Evolutionary conservation across 2,113 vertebrate species (phyloP).

Genomic region (Uria lomvia): DNA sequence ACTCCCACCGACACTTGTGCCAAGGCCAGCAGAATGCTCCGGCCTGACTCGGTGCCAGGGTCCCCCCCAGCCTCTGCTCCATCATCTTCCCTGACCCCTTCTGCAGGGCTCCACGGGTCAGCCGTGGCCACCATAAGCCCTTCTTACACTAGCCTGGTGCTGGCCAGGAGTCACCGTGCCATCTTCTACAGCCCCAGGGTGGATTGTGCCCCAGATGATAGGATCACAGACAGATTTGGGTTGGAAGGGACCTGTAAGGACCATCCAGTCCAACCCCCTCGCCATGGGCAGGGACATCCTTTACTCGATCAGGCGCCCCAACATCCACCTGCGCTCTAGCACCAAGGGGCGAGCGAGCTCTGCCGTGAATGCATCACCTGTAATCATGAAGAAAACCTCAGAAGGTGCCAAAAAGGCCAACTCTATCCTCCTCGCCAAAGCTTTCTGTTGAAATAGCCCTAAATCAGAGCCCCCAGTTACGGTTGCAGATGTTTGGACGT

Average conservation of each 20-base stretch:
- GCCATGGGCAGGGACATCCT: too few relatives aligned
- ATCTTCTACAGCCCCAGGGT: not conserved
- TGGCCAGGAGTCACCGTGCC: not conserved
- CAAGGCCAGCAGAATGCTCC: not conserved
- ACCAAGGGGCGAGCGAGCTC: accelerated
- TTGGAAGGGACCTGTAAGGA: not conserved
- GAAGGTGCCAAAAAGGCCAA: not conserved
- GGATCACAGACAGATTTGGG: not conserved
- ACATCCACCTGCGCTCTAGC: not conserved
- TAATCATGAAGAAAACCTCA: not conserved
- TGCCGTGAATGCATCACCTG: accelerated
- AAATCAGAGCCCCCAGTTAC: accelerated
- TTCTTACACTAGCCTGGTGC: not conserved
- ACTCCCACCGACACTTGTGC: not conserved
- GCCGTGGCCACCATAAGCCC: not conserved
- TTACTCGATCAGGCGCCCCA: not conserved
- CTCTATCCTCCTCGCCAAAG: not conserved
- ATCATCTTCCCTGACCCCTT: not conserved
- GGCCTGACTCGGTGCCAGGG: not conserved
- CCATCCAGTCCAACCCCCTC: not conserved
- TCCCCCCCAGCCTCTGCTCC: not conserved
- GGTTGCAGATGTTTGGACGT: accelerated
- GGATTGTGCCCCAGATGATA: not conserved
- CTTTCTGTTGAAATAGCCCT: not conserved
- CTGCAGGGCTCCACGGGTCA: not conserved